Conservation (phyloP, 2,888 invertebrate species). For the Parascotia fuliginaria region DNA sequence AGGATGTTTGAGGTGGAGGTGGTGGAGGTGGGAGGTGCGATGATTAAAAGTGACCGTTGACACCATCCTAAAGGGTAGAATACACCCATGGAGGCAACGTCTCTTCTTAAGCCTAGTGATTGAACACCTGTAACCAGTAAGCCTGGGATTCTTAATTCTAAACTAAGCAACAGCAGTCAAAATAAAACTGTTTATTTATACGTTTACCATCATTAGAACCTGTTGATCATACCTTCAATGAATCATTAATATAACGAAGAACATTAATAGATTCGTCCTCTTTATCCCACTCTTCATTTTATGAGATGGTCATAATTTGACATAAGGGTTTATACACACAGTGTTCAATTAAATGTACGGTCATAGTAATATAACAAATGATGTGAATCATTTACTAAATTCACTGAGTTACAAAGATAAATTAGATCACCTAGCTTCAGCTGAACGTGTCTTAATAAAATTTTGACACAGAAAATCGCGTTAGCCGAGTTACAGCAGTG, state of each 20-base stretch:
- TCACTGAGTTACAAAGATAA: neutral
- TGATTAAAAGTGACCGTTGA: no score
- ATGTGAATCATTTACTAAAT: neutral
- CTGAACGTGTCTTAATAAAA: conserved; percentile 1
- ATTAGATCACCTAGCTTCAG: neutral
- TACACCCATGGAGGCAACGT: no score
- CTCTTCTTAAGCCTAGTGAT: no score
- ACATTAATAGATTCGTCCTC: conserved; percentile 8
- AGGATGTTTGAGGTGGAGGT: no score
- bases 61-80: no score
- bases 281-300: conserved; percentile 3
- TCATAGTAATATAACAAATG: no score
- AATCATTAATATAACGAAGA: conserved; percentile 9
- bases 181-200: neutral
- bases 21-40: no score
- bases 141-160: no score
- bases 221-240: neutral
- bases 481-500: conserved; percentile 25
- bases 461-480: conserved; percentile 27
- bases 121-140: no score
- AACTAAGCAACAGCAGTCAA: neutral
- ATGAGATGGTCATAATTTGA: neutral
- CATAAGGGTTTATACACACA: neutral
- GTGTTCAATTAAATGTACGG: neutral
- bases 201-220: neutral